phyloP scores from a whole-genome alignment of 2,888 invertebrate species.

The Galerucella calmariensis region DNA sequence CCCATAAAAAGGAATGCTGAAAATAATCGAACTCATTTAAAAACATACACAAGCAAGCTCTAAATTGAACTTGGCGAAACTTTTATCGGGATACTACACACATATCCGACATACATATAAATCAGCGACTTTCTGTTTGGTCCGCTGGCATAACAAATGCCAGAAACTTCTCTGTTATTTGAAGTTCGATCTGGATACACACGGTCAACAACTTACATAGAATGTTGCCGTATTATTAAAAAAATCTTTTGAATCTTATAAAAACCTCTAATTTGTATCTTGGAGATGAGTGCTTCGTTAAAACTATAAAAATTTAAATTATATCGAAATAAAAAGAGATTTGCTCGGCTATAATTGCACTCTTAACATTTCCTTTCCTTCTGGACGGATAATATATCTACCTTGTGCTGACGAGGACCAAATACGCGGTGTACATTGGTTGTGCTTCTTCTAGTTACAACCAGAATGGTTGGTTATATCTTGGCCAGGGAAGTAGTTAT shows the following conservation, averaged over 20 bases:
- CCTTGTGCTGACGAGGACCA: too few species aligned
- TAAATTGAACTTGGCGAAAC: conserved; percentile 56
- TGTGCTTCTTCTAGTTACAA: too few species aligned
- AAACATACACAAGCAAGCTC: conserved; percentile 54
- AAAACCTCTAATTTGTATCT: not conserved
- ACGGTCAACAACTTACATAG: conserved; percentile 29
- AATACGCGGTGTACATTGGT: too few species aligned
- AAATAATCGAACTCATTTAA: conserved; percentile 53
- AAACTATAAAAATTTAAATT: too few species aligned
- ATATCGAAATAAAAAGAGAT: too few species aligned
- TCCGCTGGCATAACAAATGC: conserved; percentile 64
- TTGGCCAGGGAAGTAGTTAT: too few species aligned
- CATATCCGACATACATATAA: conserved; percentile 55
- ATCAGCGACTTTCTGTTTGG: conserved; percentile 59
- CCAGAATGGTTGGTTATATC: too few species aligned
- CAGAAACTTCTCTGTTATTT: conserved; percentile 52
- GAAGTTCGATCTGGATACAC: conserved; percentile 30
- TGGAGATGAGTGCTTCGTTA: not conserved
- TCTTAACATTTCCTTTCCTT: too few species aligned
- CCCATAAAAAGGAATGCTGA: conserved; percentile 20
- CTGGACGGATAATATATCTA: too few species aligned
- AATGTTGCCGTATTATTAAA: not conserved
- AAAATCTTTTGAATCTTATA: not conserved
- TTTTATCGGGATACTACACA: conserved; percentile 59
- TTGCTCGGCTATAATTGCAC: too few species aligned